Evolutionary conservation across 2,113 vertebrate genomes (phyloP).

Genomic region (Phrynosoma blainvillii): DNA sequence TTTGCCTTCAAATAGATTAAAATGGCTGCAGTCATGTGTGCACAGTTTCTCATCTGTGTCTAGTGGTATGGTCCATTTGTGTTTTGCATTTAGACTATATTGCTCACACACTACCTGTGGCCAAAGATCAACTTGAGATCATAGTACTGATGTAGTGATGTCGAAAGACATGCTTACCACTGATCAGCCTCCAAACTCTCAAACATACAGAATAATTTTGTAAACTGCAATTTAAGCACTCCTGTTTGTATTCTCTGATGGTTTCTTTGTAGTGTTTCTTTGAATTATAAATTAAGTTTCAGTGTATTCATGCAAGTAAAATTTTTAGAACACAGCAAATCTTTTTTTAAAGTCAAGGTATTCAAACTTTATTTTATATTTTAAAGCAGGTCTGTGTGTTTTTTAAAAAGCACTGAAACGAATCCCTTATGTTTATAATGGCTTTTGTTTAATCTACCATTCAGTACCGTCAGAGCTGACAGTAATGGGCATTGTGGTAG

Average conservation of each 20-base stretch:
- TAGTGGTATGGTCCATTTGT: conserved; percentile 73
- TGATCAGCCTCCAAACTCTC: conserved; percentile 81
- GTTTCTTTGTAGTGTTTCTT: background rate
- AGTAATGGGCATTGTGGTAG: background rate
- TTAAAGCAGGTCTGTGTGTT: too few species aligned
- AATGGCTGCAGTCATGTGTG: conserved; percentile 76
- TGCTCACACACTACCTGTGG: conserved; percentile 74
- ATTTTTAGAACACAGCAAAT: background rate
- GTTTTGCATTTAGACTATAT: conserved; percentile 75
- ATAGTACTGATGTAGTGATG: conserved; percentile 84
- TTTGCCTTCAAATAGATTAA: background rate
- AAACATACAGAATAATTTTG: conserved; percentile 48
- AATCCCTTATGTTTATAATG: background rate
- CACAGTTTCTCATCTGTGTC: conserved; percentile 77
- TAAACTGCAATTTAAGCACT: background rate
- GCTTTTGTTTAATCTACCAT: background rate
- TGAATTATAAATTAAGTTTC: background rate
- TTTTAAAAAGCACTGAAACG: background rate
- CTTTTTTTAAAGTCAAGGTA: too few species aligned
- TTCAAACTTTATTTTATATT: too few species aligned
- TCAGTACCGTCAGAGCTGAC: background rate
- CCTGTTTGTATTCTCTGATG: background rate
- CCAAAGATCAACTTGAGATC: conserved; percentile 79
- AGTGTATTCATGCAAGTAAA: background rate
- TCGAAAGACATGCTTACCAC: conserved; percentile 67